phyloP scores from a whole-genome alignment of 2,113 vertebrate species.

The Oryzias melastigma region DNA sequence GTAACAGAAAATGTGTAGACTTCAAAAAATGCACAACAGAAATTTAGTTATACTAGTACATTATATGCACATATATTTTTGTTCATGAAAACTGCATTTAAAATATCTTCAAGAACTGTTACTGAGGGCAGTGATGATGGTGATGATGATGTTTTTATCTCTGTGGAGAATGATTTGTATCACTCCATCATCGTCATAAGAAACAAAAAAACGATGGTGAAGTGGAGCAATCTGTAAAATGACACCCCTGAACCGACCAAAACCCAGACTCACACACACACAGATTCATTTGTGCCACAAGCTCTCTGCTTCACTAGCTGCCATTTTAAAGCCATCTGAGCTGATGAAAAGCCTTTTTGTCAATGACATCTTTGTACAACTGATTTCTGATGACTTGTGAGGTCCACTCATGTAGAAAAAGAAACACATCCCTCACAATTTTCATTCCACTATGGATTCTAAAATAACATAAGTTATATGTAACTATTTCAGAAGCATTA shows the following conservation, averaged over 20 bases:
- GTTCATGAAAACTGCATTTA: no score
- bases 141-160: conserved; percentile 17
- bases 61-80: no score
- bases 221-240: conserved; percentile 50
- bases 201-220: conserved; percentile 46
- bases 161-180: conserved; percentile 8
- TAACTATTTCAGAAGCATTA: no score
- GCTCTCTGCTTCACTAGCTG: conserved; percentile 40
- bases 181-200: conserved; percentile 12
- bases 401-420: conserved; percentile 7
- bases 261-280: conserved; percentile 17
- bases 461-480: no score
- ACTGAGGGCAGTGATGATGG: not conserved
- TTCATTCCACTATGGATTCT: no score
- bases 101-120: no score
- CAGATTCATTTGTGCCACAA: conserved; percentile 24
- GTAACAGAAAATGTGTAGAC: not conserved
- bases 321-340: conserved; percentile 36
- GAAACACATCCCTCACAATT: no score
- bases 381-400: conserved; percentile 8
- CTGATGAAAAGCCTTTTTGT: conserved; percentile 36
- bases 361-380: conserved; percentile 5
- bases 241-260: conserved; percentile 35
- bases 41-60: no score
- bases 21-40: not conserved